Percentiles rank a stretch among this genome's conserved stretches.
Conservation (phyloP, 1,140 invertebrate genomes). For the Carposina sasakii region DNA sequence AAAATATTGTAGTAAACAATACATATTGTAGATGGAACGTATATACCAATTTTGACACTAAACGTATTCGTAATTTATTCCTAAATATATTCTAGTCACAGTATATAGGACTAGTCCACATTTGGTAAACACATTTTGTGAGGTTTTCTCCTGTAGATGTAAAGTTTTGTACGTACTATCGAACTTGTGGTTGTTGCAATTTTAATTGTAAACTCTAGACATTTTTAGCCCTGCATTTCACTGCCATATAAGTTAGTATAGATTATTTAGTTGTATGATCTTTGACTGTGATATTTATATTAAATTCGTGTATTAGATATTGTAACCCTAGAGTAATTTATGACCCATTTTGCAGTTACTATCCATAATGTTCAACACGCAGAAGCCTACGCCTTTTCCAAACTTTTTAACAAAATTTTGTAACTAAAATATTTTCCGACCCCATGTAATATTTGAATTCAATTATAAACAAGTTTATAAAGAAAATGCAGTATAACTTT, state of each 20-base stretch:
- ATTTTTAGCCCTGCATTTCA: constrained; percentile 41
- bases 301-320: constrained; percentile 64
- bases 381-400: constrained; percentile 39
- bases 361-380: too few relatives aligned
- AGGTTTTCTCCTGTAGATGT: neutral
- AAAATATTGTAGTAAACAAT: constrained; percentile 18
- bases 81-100: constrained; percentile 65
- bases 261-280: constrained; percentile 59
- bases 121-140: constrained; percentile 27
- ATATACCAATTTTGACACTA: constrained; percentile 48
- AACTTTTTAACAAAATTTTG: constrained; percentile 2
- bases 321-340: constrained; percentile 33
- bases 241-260: constrained; percentile 58
- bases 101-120: constrained; percentile 60
- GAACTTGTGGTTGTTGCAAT: constrained; percentile 26
- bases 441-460: constrained; percentile 39
- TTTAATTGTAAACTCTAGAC: constrained; percentile 25
- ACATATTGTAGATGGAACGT: constrained; percentile 41
- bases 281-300: constrained; percentile 72
- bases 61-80: constrained; percentile 56
- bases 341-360: too few relatives aligned
- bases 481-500: constrained; percentile 30
- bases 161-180: constrained; percentile 4
- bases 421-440: constrained; percentile 48
- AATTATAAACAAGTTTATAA: constrained; percentile 46